Conservation (phyloP, 2,797 vertebrate genomes). For the Dromococcyx pavoninus region DNA sequence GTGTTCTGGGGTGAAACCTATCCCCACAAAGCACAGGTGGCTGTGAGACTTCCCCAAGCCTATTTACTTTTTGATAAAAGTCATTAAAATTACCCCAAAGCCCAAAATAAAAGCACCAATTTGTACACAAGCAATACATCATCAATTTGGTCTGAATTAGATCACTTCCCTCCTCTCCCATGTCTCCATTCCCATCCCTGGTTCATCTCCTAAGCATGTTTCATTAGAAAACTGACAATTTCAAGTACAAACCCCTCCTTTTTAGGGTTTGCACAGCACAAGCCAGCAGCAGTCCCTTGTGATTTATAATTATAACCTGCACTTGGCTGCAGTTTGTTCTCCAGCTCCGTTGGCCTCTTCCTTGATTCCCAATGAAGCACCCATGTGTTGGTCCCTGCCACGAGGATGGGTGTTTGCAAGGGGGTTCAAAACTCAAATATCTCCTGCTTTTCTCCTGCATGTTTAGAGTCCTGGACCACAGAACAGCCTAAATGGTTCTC, state of each 20-base stretch:
- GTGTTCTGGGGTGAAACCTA: neutral
- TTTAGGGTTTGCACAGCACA: neutral
- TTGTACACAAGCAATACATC: rapidly evolving
- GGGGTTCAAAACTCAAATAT: neutral
- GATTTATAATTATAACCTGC: neutral
- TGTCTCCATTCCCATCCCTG: neutral
- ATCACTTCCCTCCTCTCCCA: neutral
- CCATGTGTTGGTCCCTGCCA: neutral
- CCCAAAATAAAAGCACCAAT: neutral
- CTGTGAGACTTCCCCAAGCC: neutral
- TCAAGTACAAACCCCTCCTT: neutral
- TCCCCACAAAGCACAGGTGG: neutral
- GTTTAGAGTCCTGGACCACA: neutral
- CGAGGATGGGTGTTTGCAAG: neutral
- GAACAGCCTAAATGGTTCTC: neutral
- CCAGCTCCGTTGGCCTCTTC: neutral
- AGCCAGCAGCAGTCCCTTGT: neutral
- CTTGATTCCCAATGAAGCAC: neutral
- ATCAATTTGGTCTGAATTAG: neutral
- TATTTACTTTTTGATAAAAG: neutral
- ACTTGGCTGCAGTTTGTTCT: neutral
- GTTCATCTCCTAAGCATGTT: neutral
- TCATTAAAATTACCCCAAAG: neutral
- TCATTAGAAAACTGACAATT: neutral
- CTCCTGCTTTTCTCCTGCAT: neutral